Conservation (phyloP, 1,140 invertebrate genomes). For the Scaptomyza graminum region DNA sequence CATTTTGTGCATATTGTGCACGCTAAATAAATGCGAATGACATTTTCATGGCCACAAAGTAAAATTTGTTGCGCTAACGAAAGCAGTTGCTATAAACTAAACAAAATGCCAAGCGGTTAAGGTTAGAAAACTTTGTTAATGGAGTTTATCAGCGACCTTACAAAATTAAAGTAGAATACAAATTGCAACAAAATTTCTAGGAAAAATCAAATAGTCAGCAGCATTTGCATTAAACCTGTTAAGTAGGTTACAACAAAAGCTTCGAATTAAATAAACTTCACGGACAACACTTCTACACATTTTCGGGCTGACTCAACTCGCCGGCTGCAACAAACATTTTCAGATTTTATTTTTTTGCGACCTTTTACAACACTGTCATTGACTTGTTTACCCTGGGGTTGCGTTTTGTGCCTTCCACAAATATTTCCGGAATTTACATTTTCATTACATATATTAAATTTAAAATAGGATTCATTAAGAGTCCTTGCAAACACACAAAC, state of each 20-base stretch:
- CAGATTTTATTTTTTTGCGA: not conserved
- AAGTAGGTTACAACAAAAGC: too few species aligned
- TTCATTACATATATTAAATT: slow-evolving; percentile 5
- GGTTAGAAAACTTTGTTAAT: not conserved
- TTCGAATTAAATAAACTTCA: too few species aligned
- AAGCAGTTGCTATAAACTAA: not conserved
- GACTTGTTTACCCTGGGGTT: not conserved
- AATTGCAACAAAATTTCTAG: too few species aligned
- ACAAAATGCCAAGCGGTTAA: not conserved
- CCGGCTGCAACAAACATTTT: too few species aligned
- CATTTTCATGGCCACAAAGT: slow-evolving; percentile 2
- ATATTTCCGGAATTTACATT: slow-evolving; percentile 2
- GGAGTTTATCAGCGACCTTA: too few species aligned
- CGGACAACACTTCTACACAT: too few species aligned
- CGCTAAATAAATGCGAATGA: slow-evolving; percentile 25
- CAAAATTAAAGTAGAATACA: too few species aligned
- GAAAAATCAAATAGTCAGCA: too few species aligned
- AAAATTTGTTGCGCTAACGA: not conserved
- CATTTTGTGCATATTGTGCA: slow-evolving; percentile 45
- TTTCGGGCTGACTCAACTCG: too few species aligned
- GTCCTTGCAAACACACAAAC: not conserved
- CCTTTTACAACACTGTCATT: not conserved
- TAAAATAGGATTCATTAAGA: slow-evolving; percentile 1
- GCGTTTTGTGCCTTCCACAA: not conserved
- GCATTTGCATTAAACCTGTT: too few species aligned